Percentiles rank a stretch among this genome's conserved stretches.
phyloP scores from a whole-genome alignment of 1,140 invertebrate genomes.

The Lineus longissimus region DNA sequence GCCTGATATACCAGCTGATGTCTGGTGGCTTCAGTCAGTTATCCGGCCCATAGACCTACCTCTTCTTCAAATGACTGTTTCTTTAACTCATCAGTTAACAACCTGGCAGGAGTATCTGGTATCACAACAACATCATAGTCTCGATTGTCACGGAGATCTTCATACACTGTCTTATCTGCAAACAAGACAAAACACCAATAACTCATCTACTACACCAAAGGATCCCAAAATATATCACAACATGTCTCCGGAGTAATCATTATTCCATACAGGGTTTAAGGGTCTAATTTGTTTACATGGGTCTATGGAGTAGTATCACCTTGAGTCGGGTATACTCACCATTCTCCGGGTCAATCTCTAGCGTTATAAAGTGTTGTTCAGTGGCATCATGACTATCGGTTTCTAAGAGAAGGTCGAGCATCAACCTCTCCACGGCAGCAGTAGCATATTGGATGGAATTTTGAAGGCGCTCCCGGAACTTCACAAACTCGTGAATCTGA shows the following conservation, averaged over 20 bases:
- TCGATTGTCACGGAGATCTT: constrained; percentile 60
- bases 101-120: constrained; percentile 46
- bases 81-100: constrained; percentile 30
- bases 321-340: constrained; percentile 15
- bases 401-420: constrained; percentile 68
- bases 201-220: not conserved
- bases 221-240: too few species aligned
- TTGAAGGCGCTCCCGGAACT: constrained; percentile 74
- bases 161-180: constrained; percentile 55
- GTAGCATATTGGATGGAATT: constrained; percentile 77
- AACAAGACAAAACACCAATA: constrained; percentile 3
- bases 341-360: constrained; percentile 59
- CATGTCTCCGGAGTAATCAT: too few species aligned
- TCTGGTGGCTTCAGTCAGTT: not conserved
- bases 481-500: constrained; percentile 78
- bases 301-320: too few species aligned
- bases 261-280: too few species aligned
- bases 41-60: constrained; percentile 21
- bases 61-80: constrained; percentile 39
- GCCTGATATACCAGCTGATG: not conserved
- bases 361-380: not conserved
- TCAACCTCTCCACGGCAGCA: constrained; percentile 72
- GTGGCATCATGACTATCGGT: not conserved
- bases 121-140: constrained; percentile 55
- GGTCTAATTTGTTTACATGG: too few species aligned